These are phyloP conservation scores for Pristionchus exspectatus DNA, from an alignment of 2,888 invertebrate species.

Conservation along the genomic window DNA sequence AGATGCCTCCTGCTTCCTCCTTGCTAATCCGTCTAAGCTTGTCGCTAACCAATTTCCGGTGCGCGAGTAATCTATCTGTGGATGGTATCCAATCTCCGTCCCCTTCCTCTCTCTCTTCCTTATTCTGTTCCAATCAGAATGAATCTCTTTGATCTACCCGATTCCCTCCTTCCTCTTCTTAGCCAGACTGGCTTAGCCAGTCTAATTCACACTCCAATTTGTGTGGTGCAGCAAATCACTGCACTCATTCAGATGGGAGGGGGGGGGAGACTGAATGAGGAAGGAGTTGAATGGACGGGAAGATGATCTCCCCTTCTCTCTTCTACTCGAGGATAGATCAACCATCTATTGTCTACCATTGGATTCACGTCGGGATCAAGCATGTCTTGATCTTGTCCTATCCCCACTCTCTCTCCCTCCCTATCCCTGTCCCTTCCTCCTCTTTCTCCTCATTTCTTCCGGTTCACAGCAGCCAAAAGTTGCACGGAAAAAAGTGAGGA, in stretches of 20 bases:
- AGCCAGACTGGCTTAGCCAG: background rate
- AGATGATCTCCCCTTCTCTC: background rate
- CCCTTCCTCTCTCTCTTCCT: slow-evolving; percentile 5
- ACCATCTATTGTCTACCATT: background rate
- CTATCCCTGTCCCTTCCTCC: background rate
- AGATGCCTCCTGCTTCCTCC: too few species aligned
- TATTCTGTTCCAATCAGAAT: background rate
- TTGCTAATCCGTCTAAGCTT: background rate
- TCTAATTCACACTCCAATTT: slow-evolving; percentile 25
- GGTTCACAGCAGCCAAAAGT: slow-evolving; percentile 20
- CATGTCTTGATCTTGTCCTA: background rate
- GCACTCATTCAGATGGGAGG: background rate
- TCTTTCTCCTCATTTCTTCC: background rate
- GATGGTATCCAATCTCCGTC: background rate
- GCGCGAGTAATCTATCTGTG: background rate
- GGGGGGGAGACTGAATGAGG: background rate
- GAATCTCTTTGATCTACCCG: slow-evolving; percentile 20
- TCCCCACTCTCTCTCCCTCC: background rate
- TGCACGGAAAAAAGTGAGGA: slow-evolving; percentile 6
- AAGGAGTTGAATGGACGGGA: background rate
- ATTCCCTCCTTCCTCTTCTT: background rate
- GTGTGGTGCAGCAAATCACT: background rate
- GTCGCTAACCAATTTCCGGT: background rate
- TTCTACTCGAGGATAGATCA: background rate
- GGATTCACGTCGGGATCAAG: slow-evolving; percentile 14